These are phyloP conservation scores for Hipposideros armiger DNA, from an alignment of 2,113 vertebrate genomes.

Conservation along the genomic window DNA sequence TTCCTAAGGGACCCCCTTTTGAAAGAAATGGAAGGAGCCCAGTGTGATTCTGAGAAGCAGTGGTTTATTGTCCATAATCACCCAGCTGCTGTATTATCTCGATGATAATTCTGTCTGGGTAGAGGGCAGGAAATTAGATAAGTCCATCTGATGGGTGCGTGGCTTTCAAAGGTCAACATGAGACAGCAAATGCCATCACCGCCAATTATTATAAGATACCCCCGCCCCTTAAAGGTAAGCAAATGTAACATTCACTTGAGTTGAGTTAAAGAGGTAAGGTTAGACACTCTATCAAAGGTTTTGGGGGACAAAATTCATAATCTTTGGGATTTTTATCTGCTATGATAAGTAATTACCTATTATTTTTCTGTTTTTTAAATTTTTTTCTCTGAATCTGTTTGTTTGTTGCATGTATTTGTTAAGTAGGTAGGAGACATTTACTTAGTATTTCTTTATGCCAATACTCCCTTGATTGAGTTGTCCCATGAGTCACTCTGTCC, in stretches of 20 bases:
- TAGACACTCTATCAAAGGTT: not conserved
- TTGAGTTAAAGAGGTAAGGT: not conserved
- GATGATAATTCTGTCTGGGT: not conserved
- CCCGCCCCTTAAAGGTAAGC: not conserved
- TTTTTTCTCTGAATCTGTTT: conserved; percentile 8
- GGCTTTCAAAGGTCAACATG: not conserved
- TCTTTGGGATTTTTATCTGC: not conserved
- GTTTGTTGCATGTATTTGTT: not conserved
- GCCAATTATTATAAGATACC: not conserved
- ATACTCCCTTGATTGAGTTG: not conserved
- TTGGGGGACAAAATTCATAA: not conserved
- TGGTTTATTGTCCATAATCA: conserved; percentile 24
- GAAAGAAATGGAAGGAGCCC: not conserved
- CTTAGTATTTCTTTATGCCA: not conserved
- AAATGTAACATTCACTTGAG: not conserved
- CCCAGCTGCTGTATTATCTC: not conserved
- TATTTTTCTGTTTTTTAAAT: not conserved
- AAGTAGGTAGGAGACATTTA: not conserved
- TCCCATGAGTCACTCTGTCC: not conserved
- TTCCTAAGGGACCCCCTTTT: not conserved
- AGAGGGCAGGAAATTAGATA: not conserved
- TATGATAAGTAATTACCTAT: not conserved
- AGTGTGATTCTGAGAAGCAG: not conserved
- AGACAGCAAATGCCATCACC: not conserved
- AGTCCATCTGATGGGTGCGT: not conserved